phyloP scores from a whole-genome alignment of 2,888 invertebrate genomes.

The Calameuta idolon region DNA sequence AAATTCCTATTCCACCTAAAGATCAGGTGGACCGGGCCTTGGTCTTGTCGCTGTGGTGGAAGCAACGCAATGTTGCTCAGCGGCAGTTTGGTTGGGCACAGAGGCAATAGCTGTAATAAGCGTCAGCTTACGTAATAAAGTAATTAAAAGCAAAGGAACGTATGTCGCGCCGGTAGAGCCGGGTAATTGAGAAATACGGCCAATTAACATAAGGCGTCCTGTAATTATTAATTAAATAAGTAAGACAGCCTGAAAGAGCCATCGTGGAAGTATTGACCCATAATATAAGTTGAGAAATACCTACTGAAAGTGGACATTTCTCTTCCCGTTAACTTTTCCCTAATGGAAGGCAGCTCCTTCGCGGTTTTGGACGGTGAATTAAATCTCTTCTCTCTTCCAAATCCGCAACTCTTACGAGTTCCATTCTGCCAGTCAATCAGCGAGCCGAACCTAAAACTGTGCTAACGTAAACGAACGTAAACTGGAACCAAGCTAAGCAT shows the following conservation, averaged over 20 bases:
- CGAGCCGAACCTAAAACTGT: background rate
- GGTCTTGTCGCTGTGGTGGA: too few relatives aligned
- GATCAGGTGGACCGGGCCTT: too few relatives aligned
- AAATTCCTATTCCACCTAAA: too few relatives aligned
- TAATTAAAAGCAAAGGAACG: background rate
- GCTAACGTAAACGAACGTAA: background rate
- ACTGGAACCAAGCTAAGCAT: background rate
- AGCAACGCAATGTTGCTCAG: too few relatives aligned
- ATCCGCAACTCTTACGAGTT: background rate
- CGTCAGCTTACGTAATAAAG: background rate
- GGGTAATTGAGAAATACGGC: conserved; percentile 30
- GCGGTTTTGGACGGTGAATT: background rate
- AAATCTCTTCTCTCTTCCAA: background rate
- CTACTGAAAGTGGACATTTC: background rate
- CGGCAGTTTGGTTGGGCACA: too few relatives aligned
- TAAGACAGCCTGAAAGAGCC: conserved; percentile 19
- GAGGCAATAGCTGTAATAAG: background rate
- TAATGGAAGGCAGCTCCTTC: background rate
- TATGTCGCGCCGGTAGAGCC: background rate
- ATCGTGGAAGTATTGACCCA: background rate
- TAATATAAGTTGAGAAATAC: background rate
- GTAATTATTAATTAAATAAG: conserved; percentile 39
- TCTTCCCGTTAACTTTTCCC: background rate
- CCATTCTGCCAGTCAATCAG: background rate
- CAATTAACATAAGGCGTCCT: conserved; percentile 31